Evolutionary conservation across 2,888 invertebrate genomes (phyloP), one percentile per base, ranked within the genome.

Genomic region (Acronicta psi): DNA sequence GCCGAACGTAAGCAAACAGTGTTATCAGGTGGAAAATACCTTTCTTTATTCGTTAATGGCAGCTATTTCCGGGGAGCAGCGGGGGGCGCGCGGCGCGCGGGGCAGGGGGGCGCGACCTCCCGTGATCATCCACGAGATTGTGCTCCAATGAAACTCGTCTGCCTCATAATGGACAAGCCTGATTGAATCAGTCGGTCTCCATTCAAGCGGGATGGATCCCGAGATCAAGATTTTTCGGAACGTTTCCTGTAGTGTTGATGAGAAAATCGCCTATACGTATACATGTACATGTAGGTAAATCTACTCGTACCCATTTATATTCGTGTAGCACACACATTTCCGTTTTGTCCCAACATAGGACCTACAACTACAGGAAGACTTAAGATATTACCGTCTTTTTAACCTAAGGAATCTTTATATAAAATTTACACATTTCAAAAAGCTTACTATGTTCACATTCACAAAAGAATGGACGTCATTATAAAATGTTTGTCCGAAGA

Each of bases 161-260:
- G 77, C 55, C 61, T 80, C 80, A 83, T 88, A 89, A 90, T 89
- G 86, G 89, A 83, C 85, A 59, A 82, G 70, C 77, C 73, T 86
- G 89, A 90, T 90, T 88, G 87, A 87, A 90, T 89, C 87, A 85
- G 82, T 81, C 77, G 82, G 82, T 75, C 81, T 81, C 87, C 82
- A 87, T 89, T 90, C 85, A 86, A 58, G 73, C 80, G 67, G 75
- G 82, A 88, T 87, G 82, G 87, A 85, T 87, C 82, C 76, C 70
- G 63, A 77, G 81, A 86, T 86, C 85, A 81, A 82, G 75, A 80
- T 82, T 80, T 76, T 75, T 74, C 63, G 55, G 50, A 58, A 55
- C 66, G 66, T 73, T 80, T 77, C 75, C 78, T 73, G 65, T 59
- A 67, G 71, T 67, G 77, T 63, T 73, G 73, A 73, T 71, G 71